A percentile compares a stretch with the other conserved stretches of the same genome.
These are phyloP conservation scores for Periphyllus acericola DNA, from an alignment of 2,888 invertebrate genomes.

Conservation along the genomic window DNA sequence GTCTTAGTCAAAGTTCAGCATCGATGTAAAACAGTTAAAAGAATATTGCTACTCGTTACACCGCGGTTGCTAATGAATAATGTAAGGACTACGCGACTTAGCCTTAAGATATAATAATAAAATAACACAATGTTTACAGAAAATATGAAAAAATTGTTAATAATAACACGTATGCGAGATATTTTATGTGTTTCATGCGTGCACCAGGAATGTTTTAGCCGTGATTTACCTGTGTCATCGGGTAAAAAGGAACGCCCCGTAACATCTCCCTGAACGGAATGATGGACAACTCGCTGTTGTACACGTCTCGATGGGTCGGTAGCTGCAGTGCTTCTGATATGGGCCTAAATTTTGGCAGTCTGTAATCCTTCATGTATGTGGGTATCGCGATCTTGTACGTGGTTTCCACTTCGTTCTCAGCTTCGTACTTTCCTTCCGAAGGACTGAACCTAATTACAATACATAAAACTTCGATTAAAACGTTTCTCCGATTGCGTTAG, in stretches of 20 bases:
- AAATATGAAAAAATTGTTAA: too few relatives aligned
- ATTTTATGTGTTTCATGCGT: too few relatives aligned
- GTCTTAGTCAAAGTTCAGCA: too few relatives aligned
- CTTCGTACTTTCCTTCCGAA: constrained; percentile 66
- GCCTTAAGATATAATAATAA: too few relatives aligned
- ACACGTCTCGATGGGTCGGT: neutral
- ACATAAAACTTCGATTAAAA: constrained; percentile 7
- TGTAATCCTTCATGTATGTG: constrained; percentile 63
- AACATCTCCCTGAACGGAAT: neutral
- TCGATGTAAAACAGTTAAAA: too few relatives aligned
- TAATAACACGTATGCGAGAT: too few relatives aligned
- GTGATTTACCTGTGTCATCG: constrained; percentile 14
- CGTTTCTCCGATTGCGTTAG: too few relatives aligned
- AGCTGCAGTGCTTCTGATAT: constrained; percentile 30
- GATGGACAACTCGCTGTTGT: neutral
- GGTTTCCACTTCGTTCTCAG: constrained; percentile 70
- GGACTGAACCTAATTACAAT: constrained; percentile 60
- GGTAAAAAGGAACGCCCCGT: constrained; percentile 17
- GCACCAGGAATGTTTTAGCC: too few relatives aligned
- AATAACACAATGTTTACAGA: too few relatives aligned
- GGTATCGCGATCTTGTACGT: constrained; percentile 72
- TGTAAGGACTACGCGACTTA: too few relatives aligned
- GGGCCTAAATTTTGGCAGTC: constrained; percentile 46
- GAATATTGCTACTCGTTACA: too few relatives aligned
- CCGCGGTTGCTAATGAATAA: too few relatives aligned